phyloP scores from a whole-genome alignment of 2,888 invertebrate genomes.

The Bruchidius siliquastri region DNA sequence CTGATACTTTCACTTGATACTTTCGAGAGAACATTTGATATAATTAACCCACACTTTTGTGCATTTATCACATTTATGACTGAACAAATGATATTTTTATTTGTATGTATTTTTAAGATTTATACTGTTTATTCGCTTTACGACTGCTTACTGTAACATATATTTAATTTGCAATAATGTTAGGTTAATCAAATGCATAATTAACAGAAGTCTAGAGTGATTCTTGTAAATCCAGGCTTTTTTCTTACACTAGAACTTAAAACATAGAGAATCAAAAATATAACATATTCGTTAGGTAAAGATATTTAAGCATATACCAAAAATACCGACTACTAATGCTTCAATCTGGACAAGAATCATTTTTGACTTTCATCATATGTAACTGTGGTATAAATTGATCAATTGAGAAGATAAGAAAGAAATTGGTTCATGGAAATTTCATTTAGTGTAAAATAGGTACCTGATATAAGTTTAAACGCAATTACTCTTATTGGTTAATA shows the following conservation, averaged over 20 bases:
- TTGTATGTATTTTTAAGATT: neutral
- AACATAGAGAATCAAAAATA: too few species aligned
- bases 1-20: neutral
- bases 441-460: neutral
- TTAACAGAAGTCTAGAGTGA: neutral
- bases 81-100: neutral
- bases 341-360: neutral
- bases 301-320: too few species aligned
- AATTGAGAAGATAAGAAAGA: neutral
- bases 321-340: neutral
- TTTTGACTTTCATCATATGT: neutral
- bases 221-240: neutral
- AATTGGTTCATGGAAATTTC: neutral
- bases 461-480: neutral
- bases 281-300: too few species aligned
- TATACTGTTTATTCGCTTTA: neutral
- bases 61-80: neutral
- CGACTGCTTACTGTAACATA: slow-evolving; percentile 5
- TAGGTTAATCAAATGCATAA: neutral
- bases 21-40: neutral
- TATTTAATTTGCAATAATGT: slow-evolving; percentile 7
- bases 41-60: neutral
- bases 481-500: neutral
- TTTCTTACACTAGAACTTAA: neutral
- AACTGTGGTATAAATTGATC: neutral